phyloP scores from a whole-genome alignment of 2,797 vertebrate genomes.

The Sebastes reedi region DNA sequence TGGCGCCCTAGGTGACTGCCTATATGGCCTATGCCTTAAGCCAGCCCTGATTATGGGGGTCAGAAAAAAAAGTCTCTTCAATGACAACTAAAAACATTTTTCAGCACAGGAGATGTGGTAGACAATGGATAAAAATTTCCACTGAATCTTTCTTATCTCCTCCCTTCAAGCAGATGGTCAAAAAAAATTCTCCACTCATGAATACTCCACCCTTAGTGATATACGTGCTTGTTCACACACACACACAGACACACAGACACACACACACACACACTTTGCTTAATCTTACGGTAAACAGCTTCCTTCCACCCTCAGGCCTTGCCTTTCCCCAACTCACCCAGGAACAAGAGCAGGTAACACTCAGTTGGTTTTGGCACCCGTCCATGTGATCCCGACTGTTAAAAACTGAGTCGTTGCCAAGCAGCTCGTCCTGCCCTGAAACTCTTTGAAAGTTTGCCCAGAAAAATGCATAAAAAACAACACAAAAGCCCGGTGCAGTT shows the following conservation, averaged over 20 bases:
- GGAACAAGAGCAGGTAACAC: constrained; percentile 71
- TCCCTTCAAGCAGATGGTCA: constrained; percentile 54
- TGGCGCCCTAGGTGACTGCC: no score
- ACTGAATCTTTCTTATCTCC: constrained; percentile 15
- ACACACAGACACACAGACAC: constrained; percentile 10
- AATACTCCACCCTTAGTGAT: constrained; percentile 46
- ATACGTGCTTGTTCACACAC: constrained; percentile 29
- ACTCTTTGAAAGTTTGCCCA: constrained; percentile 57
- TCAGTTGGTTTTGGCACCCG: constrained; percentile 66
- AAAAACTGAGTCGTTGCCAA: constrained; percentile 54
- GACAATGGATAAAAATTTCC: neutral
- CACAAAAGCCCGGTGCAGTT: constrained; percentile 21
- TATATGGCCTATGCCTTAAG: no score
- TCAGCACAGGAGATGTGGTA: neutral
- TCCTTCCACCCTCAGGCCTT: constrained; percentile 61
- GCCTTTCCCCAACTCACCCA: constrained; percentile 67
- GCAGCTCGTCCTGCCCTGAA: constrained; percentile 50
- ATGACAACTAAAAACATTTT: neutral
- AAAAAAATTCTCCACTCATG: constrained; percentile 4
- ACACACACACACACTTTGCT: constrained; percentile 10
- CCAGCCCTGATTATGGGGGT: neutral
- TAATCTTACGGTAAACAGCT: constrained; percentile 72
- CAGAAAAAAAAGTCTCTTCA: neutral
- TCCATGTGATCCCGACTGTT: constrained; percentile 69
- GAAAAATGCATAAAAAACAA: constrained; percentile 44